Percentiles rank a stretch among this genome's conserved stretches.
phyloP scores from a whole-genome alignment of 1,140 invertebrate genomes.

The Cotesia typhae region DNA sequence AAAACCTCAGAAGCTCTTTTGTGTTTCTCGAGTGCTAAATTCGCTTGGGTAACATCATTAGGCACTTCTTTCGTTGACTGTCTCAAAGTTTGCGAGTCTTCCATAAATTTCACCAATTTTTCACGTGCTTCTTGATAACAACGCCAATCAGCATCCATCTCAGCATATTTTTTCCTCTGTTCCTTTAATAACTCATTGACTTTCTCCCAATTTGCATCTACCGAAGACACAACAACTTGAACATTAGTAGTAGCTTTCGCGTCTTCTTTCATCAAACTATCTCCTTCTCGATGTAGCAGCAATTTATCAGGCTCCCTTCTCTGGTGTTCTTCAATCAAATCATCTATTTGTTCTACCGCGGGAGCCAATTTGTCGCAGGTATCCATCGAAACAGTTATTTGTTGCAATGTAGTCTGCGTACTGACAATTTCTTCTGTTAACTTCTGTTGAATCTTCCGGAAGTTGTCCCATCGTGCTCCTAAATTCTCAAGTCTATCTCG shows the following conservation, averaged over 20 bases:
- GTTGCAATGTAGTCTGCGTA: conserved; percentile 67
- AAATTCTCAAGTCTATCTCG: conserved; percentile 75
- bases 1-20: conserved; percentile 78
- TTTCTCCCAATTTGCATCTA: conserved; percentile 83
- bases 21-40: conserved; percentile 73
- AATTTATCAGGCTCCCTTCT: conserved; percentile 67
- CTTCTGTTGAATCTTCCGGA: conserved; percentile 73
- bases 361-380: conserved; percentile 69
- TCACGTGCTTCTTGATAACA: conserved; percentile 78
- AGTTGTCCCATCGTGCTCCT: conserved; percentile 74
- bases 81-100: conserved; percentile 71
- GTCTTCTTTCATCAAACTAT: conserved; percentile 81
- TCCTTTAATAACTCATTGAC: conserved; percentile 77
- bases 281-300: conserved; percentile 75
- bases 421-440: conserved; percentile 72
- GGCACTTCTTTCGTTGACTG: conserved; percentile 71
- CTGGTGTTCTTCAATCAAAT: conserved; percentile 66
- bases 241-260: conserved; percentile 79
- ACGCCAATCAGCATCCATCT: conserved; percentile 77
- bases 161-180: conserved; percentile 77
- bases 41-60: conserved; percentile 72
- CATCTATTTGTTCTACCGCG: conserved; percentile 69
- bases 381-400: conserved; percentile 65
- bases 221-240: conserved; percentile 78
- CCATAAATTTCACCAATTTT: conserved; percentile 74